Evolutionary conservation across 2,113 vertebrate species (phyloP).

Genomic region (Puma concolor): DNA sequence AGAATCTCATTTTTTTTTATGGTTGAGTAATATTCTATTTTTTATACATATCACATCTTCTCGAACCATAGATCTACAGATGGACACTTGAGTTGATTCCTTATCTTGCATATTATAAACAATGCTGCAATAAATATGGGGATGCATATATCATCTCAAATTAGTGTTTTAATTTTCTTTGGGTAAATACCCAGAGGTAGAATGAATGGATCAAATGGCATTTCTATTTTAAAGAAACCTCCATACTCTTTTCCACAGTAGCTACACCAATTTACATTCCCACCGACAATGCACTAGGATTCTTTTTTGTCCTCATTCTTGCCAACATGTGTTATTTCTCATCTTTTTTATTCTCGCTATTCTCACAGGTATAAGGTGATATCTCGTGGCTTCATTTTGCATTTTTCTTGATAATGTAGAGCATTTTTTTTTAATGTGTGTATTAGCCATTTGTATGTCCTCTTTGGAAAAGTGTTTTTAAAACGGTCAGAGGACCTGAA

Average conservation of each 20-base stretch:
- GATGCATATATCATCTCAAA: background rate
- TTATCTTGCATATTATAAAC: background rate
- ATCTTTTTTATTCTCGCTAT: background rate
- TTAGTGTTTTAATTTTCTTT: background rate
- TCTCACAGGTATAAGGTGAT: background rate
- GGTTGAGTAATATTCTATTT: background rate
- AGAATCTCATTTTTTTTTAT: background rate
- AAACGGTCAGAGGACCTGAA: background rate
- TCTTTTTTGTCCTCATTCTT: background rate
- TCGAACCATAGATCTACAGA: background rate
- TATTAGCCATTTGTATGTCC: background rate
- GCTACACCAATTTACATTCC: background rate
- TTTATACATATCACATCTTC: background rate
- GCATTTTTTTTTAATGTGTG: background rate
- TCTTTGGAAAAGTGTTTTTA: background rate
- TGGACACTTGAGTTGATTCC: background rate
- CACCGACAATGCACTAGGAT: background rate
- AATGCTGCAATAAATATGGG: background rate
- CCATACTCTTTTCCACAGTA: background rate
- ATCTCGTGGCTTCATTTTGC: background rate
- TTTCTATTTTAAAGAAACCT: background rate
- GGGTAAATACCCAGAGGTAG: background rate
- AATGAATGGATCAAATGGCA: background rate
- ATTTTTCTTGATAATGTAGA: background rate
- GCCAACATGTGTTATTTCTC: background rate